These are phyloP conservation scores for Dascillus cervinus DNA, from an alignment of 2,888 invertebrate genomes.

Conservation along the genomic window DNA sequence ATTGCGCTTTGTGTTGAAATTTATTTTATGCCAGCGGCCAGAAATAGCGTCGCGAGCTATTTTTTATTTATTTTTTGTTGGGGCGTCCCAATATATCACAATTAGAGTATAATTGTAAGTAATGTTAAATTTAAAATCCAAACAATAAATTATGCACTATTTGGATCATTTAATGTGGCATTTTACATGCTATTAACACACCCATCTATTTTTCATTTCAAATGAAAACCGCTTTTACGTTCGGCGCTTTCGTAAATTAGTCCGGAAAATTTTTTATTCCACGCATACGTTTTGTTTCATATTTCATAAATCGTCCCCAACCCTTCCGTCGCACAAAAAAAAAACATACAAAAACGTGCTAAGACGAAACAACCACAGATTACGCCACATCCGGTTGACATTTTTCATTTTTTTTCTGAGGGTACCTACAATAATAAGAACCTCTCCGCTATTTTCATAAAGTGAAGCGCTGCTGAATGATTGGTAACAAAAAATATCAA, in stretches of 20 bases:
- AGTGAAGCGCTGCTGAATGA: slow-evolving; percentile 10
- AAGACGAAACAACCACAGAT: slow-evolving; percentile 19
- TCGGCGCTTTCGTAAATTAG: not conserved
- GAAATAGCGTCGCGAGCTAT: not conserved
- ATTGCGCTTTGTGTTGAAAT: slow-evolving; percentile 10
- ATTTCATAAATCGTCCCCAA: too few relatives aligned
- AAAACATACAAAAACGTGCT: slow-evolving; percentile 19
- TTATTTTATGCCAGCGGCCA: too few relatives aligned
- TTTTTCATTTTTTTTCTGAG: slow-evolving; percentile 16
- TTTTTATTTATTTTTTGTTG: not conserved
- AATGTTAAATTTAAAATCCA: slow-evolving; percentile 2
- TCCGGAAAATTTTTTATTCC: not conserved
- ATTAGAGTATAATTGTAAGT: slow-evolving; percentile 5
- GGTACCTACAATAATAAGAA: slow-evolving; percentile 19
- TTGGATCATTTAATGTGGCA: slow-evolving; percentile 7
- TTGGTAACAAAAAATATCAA: slow-evolving; percentile 15
- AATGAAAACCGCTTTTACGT: slow-evolving; percentile 5
- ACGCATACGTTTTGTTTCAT: slow-evolving; percentile 12
- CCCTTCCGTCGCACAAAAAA: too few relatives aligned
- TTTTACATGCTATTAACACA: slow-evolving; percentile 9
- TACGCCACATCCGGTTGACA: slow-evolving; percentile 20
- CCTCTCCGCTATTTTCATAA: not conserved
- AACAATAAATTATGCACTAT: slow-evolving; percentile 2
- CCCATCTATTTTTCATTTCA: slow-evolving; percentile 8
- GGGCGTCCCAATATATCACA: slow-evolving; percentile 1